These are phyloP conservation scores for Drosophila affinis DNA, from an alignment of 2,888 invertebrate species.

Conservation along the genomic window DNA sequence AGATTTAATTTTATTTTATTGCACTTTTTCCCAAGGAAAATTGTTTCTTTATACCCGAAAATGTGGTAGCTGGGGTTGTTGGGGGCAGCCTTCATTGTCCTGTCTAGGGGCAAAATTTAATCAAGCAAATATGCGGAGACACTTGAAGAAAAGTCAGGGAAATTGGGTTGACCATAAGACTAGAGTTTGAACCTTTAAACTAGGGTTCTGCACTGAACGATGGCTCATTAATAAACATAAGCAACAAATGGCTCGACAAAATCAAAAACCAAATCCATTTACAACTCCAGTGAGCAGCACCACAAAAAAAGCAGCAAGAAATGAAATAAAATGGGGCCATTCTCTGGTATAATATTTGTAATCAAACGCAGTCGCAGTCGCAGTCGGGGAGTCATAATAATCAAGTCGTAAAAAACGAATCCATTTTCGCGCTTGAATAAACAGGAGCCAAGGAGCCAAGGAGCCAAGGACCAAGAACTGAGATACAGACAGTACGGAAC, in stretches of 20 bases:
- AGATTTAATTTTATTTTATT: constrained; percentile 83
- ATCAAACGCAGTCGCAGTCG: constrained; percentile 71
- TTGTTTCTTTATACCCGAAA: constrained; percentile 72
- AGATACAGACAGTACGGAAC: constrained; percentile 22
- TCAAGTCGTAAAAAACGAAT: constrained; percentile 82
- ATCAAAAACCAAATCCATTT: constrained; percentile 64
- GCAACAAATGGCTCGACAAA: constrained; percentile 48
- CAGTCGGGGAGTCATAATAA: constrained; percentile 72
- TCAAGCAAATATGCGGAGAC: constrained; percentile 35
- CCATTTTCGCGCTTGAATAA: constrained; percentile 80
- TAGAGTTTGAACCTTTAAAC: not conserved
- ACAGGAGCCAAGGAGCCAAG: constrained; percentile 49
- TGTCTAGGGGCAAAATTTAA: constrained; percentile 25
- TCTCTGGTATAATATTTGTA: constrained; percentile 71
- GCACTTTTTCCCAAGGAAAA: constrained; percentile 64
- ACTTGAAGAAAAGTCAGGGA: constrained; percentile 6
- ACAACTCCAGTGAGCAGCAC: constrained; percentile 58
- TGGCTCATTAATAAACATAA: constrained; percentile 76
- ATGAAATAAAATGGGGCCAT: constrained; percentile 19
- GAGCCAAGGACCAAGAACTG: constrained; percentile 16
- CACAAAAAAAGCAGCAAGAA: constrained; percentile 26
- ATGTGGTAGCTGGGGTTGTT: too few species aligned
- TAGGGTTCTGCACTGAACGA: constrained; percentile 46
- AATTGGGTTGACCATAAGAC: not conserved
- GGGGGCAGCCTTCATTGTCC: constrained; percentile 19